Conservation (phyloP, 35 echinoderm and acorn worm species). For the Heliocidaris erythrogramma region DNA sequence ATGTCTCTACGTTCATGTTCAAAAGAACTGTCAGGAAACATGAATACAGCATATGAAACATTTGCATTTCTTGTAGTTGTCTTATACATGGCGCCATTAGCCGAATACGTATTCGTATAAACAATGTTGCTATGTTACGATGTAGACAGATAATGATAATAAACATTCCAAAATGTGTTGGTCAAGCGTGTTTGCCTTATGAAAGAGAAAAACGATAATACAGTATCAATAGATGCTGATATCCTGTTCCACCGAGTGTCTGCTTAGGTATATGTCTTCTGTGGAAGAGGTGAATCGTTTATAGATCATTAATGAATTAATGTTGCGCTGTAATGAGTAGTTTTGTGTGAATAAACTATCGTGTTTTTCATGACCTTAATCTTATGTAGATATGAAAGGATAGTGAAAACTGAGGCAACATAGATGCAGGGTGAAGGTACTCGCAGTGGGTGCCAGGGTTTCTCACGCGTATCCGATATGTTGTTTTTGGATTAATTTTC, state of each 20-base stretch:
- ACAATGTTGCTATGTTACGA: not conserved
- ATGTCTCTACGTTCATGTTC: too few species aligned
- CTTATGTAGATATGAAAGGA: not conserved
- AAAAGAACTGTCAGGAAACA: too few species aligned
- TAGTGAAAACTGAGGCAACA: not conserved
- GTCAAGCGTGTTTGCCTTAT: not conserved
- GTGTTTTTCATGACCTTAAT: not conserved
- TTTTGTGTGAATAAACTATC: not conserved
- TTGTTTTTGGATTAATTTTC: not conserved
- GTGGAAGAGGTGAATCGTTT: not conserved
- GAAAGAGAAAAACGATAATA: not conserved
- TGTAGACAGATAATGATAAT: not conserved
- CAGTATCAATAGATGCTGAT: not conserved
- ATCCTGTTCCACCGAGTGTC: not conserved
- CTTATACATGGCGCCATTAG: not conserved
- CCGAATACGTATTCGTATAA: not conserved
- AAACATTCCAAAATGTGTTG: not conserved
- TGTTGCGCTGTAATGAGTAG: not conserved
- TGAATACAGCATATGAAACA: not conserved
- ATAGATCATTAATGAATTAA: not conserved
- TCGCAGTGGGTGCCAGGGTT: not conserved
- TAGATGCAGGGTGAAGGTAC: not conserved
- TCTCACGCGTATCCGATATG: not conserved
- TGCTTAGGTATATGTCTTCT: not conserved
- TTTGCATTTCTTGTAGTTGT: not conserved